phyloP scores from a whole-genome alignment of 2,113 vertebrate genomes.

The Bungarus multicinctus region DNA sequence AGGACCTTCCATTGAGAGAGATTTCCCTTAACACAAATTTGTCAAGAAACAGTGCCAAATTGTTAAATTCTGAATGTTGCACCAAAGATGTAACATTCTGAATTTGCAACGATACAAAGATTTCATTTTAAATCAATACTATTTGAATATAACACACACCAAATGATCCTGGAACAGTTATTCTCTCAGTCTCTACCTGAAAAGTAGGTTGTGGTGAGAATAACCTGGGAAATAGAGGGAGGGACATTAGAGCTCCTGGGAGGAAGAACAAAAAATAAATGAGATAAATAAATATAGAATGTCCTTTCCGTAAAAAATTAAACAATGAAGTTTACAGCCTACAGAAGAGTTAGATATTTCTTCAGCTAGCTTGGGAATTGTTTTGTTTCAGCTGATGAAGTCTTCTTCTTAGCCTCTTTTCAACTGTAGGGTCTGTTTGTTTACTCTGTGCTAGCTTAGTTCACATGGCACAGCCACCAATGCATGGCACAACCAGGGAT shows the following conservation, averaged over 20 bases:
- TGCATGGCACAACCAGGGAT: not conserved
- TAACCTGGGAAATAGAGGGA: not conserved
- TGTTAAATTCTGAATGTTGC: not conserved
- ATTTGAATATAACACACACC: not conserved
- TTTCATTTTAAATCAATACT: not conserved
- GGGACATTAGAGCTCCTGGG: not conserved
- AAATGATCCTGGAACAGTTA: not conserved
- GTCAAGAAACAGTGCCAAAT: no score
- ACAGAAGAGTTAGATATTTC: not conserved
- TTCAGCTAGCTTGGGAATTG: not conserved
- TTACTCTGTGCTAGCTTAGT: not conserved
- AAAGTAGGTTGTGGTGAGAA: not conserved
- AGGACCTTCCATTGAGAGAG: not conserved
- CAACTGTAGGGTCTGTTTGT: not conserved
- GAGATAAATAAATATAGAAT: not conserved
- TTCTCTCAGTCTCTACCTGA: not conserved
- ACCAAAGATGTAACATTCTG: no score
- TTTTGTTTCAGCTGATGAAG: not conserved
- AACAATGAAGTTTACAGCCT: not conserved
- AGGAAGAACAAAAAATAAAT: not conserved
- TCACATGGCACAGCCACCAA: not conserved
- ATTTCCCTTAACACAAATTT: not conserved
- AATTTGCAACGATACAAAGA: no score
- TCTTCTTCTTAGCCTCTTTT: not conserved
- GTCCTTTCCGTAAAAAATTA: not conserved